A percentile compares a stretch with the other conserved stretches of the same genome.
Conservation (phyloP, 1,140 invertebrate genomes). For the Acromyrmex echinatior region DNA sequence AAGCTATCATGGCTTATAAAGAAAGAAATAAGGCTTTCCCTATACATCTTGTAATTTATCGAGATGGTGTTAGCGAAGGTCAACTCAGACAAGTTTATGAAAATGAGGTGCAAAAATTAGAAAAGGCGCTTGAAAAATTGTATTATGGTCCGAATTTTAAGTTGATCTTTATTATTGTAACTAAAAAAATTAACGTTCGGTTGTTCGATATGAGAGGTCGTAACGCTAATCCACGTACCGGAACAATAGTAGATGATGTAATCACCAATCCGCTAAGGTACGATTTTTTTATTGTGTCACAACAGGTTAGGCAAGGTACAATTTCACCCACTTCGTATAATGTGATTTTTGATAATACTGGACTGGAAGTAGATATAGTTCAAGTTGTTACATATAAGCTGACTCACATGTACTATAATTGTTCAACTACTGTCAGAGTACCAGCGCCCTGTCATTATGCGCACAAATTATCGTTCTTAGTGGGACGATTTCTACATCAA, state of each 20-base stretch:
- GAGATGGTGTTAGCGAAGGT: constrained; percentile 95
- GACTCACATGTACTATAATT: constrained; percentile 95
- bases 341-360: constrained; percentile 90
- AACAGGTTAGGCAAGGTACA: constrained; percentile 92
- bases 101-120: constrained; percentile 89
- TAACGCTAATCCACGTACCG: constrained; percentile 92
- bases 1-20: constrained; percentile 87
- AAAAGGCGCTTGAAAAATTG: constrained; percentile 83
- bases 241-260: constrained; percentile 94
- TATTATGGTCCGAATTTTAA: constrained; percentile 86
- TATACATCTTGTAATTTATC: constrained; percentile 89
- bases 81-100: constrained; percentile 90
- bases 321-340: constrained; percentile 94
- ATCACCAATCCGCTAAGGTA: constrained; percentile 93
- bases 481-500: constrained; percentile 90
- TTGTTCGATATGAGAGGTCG: constrained; percentile 86
- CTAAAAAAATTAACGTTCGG: constrained; percentile 91
- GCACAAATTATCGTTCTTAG: constrained; percentile 94
- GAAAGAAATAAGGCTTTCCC: constrained; percentile 84
- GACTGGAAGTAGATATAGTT: constrained; percentile 89
- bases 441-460: constrained; percentile 95
- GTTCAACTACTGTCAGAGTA: constrained; percentile 92
- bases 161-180: constrained; percentile 91
- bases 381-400: constrained; percentile 93
- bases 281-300: constrained; percentile 94